These are phyloP conservation scores for Oophaga pumilio DNA, from an alignment of 2,113 vertebrate species.

Conservation along the genomic window DNA sequence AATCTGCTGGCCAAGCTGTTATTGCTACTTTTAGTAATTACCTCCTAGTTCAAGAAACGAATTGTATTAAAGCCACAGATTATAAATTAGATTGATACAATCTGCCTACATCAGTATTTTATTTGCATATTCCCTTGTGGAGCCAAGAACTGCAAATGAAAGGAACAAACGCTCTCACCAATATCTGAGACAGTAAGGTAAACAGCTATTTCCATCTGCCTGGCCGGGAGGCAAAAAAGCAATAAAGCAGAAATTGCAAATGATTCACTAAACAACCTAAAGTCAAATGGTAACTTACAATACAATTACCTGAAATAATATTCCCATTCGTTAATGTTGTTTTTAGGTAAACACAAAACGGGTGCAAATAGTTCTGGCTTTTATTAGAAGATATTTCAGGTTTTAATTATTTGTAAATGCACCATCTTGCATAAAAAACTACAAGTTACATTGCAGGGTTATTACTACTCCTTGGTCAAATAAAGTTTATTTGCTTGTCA, in stretches of 20 bases:
- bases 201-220: constrained; percentile 22
- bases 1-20: background rate
- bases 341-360: background rate
- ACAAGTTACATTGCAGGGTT: no score
- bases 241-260: constrained; percentile 37
- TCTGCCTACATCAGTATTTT: constrained; percentile 36
- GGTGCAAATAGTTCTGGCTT: background rate
- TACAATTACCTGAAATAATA: background rate
- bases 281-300: constrained; percentile 2
- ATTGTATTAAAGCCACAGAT: constrained; percentile 38
- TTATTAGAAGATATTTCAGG: background rate
- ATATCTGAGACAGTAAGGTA: constrained; percentile 17
- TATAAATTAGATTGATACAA: constrained; percentile 56
- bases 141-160: constrained; percentile 20
- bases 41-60: constrained; percentile 2
- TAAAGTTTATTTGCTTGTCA: no score
- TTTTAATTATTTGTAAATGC: background rate
- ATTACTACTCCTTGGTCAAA: no score
- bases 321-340: background rate
- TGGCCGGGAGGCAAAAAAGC: background rate
- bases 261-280: background rate
- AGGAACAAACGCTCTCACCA: background rate
- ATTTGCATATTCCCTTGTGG: constrained; percentile 39
- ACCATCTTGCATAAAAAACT: no score
- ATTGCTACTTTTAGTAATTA: constrained; percentile 41